Evolutionary conservation across 2,888 invertebrate genomes (phyloP).

Genomic region (Chalcis sispes): DNA sequence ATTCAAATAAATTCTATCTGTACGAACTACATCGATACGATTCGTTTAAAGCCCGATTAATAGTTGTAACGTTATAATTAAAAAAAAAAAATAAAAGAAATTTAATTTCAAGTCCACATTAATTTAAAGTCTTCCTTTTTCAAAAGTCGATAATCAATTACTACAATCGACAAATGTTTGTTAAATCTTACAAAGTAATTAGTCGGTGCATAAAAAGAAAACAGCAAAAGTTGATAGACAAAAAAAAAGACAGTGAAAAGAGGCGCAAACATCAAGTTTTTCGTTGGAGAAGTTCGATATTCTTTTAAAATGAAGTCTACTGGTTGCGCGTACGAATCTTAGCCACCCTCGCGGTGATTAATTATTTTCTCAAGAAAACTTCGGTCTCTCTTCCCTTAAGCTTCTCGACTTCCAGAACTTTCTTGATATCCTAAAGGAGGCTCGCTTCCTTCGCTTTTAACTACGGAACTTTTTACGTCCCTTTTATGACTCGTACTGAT

Average conservation of each 20-base stretch:
- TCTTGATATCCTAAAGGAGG: conserved; percentile 53
- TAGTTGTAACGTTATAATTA: no score
- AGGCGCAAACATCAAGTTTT: conserved; percentile 2
- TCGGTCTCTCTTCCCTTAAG: neutral
- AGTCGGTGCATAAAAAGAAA: neutral
- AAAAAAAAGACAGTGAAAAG: neutral
- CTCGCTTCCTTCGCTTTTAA: conserved; percentile 7
- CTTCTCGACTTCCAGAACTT: conserved; percentile 25
- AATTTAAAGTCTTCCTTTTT: no score
- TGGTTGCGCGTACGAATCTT: conserved; percentile 10
- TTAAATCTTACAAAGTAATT: neutral
- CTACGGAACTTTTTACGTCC: conserved; percentile 32
- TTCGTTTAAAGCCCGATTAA: no score
- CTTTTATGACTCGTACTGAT: conserved; percentile 43
- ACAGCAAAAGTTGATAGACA: conserved; percentile 15
- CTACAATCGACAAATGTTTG: no score
- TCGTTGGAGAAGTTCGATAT: conserved; percentile 33
- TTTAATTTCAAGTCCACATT: no score
- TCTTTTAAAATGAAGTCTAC: conserved; percentile 34
- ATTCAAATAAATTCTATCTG: no score
- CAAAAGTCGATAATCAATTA: neutral
- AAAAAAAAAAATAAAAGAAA: no score
- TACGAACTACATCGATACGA: no score
- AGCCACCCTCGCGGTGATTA: conserved; percentile 40
- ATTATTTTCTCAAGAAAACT: conserved; percentile 44